A percentile compares a stretch with the other conserved stretches of the same genome.
phyloP scores from a whole-genome alignment of 1,140 invertebrate species.

The Rhyzopertha dominica region DNA sequence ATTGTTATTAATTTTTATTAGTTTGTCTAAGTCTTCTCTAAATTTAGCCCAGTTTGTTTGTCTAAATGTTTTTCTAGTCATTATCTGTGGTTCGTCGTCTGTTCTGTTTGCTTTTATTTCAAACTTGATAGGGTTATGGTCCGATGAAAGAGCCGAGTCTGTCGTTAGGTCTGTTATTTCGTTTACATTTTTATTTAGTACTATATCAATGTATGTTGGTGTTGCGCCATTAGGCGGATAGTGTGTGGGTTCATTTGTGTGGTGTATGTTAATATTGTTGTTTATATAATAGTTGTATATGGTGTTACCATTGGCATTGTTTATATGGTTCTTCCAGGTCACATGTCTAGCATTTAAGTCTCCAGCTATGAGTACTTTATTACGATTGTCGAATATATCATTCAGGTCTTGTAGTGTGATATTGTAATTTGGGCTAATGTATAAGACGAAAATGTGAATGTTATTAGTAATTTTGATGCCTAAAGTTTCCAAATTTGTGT shows the following conservation, averaged over 20 bases:
- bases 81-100: neutral
- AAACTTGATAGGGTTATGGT: slow-evolving; percentile 13
- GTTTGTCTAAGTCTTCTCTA: slow-evolving; percentile 2
- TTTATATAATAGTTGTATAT: neutral
- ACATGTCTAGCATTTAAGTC: slow-evolving; percentile 17
- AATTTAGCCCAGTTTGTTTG: slow-evolving; percentile 14
- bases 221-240: slow-evolving; percentile 9
- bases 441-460: no score
- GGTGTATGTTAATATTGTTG: neutral
- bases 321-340: slow-evolving; percentile 5
- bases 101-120: neutral
- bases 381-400: neutral
- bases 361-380: slow-evolving; percentile 6
- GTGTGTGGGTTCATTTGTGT: slow-evolving; percentile 10
- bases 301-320: slow-evolving; percentile 11
- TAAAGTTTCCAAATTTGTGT: no score
- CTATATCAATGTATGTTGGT: slow-evolving; percentile 13
- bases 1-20: slow-evolving; percentile 2
- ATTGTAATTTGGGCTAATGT: no score
- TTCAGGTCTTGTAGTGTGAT: slow-evolving; percentile 1
- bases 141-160: neutral
- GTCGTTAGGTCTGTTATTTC: neutral
- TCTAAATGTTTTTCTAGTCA: slow-evolving; percentile 8
- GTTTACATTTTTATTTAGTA: slow-evolving; percentile 11
- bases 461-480: no score